These are phyloP conservation scores for Montipora efflorescens DNA, from an alignment of 64 coral and sea anemone species.

Conservation along the genomic window DNA sequence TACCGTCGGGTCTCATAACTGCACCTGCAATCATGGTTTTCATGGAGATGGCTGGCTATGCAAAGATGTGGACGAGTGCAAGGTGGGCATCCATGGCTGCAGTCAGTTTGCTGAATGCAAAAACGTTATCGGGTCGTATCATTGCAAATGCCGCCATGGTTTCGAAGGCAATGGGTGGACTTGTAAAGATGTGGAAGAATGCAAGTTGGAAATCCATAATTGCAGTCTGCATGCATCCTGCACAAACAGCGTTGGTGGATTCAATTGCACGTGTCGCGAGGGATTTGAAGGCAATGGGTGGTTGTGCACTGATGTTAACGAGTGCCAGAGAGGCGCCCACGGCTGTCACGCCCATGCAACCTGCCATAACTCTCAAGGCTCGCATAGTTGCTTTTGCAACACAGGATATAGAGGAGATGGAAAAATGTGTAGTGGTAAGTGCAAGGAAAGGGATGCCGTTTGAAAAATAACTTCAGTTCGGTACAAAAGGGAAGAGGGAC, in stretches of 20 bases:
- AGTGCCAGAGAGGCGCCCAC: too few species aligned
- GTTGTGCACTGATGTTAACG: too few species aligned
- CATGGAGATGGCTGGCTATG: not conserved
- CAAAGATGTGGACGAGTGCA: conserved; percentile 21
- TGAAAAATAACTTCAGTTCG: not conserved
- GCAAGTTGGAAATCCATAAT: not conserved
- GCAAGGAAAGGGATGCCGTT: not conserved
- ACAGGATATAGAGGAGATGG: too few species aligned
- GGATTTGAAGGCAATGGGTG: not conserved
- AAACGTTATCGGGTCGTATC: too few species aligned
- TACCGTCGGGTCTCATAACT: not conserved
- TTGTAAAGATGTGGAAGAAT: too few species aligned
- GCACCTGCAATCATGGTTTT: not conserved
- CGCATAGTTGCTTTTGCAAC: conserved; percentile 42
- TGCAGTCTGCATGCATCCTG: conserved; percentile 16
- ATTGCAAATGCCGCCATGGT: too few species aligned
- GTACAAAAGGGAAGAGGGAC: too few species aligned
- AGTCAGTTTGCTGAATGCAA: too few species aligned
- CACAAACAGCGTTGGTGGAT: conserved; percentile 28
- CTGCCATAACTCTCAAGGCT: conserved; percentile 31
- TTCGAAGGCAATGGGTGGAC: too few species aligned
- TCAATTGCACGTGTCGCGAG: too few species aligned
- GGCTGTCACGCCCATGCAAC: too few species aligned
- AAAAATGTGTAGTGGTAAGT: conserved; percentile 17
- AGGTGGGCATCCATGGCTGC: not conserved